These are phyloP conservation scores for Engraulis encrasicolus DNA, from an alignment of 2,113 vertebrate species.

Conservation along the genomic window DNA sequence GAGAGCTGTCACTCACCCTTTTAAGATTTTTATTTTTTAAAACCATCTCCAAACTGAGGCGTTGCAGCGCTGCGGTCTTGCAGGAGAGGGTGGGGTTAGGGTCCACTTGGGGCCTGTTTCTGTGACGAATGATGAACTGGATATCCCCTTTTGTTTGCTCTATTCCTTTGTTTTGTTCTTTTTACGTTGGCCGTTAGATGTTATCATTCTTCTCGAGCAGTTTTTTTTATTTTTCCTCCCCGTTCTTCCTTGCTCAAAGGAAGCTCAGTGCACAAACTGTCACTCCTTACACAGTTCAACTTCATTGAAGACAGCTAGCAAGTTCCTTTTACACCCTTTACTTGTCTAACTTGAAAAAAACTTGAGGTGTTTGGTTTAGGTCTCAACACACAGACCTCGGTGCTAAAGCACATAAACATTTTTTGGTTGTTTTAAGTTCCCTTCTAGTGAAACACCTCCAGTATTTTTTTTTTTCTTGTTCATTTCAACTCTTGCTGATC, in stretches of 20 bases:
- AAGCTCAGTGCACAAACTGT: not conserved
- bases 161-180: constrained; percentile 66
- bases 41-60: constrained; percentile 23
- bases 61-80: constrained; percentile 68
- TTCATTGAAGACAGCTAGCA: constrained; percentile 21
- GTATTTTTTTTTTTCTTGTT: constrained; percentile 38
- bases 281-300: not conserved
- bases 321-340: constrained; percentile 17
- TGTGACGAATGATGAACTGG: constrained; percentile 67
- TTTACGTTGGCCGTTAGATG: constrained; percentile 70
- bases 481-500: constrained; percentile 38
- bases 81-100: constrained; percentile 58
- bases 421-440: constrained; percentile 55
- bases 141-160: constrained; percentile 51
- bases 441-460: constrained; percentile 21
- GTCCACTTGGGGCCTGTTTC: constrained; percentile 52
- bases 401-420: constrained; percentile 60
- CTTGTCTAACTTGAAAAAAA: constrained; percentile 36
- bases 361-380: not conserved
- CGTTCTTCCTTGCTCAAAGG: constrained; percentile 49
- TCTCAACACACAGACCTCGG: constrained; percentile 42
- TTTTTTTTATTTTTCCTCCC: constrained; percentile 56
- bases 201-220: constrained; percentile 47
- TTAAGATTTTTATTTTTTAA: constrained; percentile 33
- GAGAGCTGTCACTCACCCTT: constrained; percentile 29